A percentile compares a stretch with the other conserved stretches of the same genome.
phyloP scores from a whole-genome alignment of 35 echinoderm and acorn worm genomes.

The Chiridota heheva region DNA sequence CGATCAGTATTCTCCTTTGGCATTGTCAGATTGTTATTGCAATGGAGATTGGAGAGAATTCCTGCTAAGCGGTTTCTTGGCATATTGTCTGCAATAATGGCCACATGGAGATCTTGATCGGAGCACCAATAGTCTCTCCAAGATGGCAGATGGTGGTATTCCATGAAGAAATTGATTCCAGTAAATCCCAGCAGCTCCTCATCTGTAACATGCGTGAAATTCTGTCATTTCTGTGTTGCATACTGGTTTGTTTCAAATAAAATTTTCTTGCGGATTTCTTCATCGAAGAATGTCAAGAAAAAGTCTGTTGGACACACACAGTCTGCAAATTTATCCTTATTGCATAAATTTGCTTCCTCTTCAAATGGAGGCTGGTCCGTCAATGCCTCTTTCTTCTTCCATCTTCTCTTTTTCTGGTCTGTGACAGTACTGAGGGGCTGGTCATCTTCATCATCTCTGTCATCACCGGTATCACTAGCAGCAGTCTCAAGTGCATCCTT shows the following conservation, averaged over 20 bases:
- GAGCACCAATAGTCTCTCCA: constrained; percentile 40
- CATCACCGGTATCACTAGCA: constrained; percentile 1
- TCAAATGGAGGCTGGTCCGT: constrained; percentile 25
- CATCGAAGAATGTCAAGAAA: background rate
- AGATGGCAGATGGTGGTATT: constrained; percentile 32
- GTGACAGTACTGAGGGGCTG: constrained; percentile 36
- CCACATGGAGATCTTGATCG: constrained; percentile 27
- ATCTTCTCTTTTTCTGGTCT: constrained; percentile 23
- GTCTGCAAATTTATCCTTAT: constrained; percentile 51
- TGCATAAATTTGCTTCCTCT: constrained; percentile 20
- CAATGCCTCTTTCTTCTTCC: constrained; percentile 22
- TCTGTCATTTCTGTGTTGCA: no score
- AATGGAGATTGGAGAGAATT: constrained; percentile 20
- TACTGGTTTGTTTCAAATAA: background rate
- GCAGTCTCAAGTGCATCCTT: constrained; percentile 18
- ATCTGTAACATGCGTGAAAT: no score
- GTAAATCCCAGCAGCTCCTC: constrained; percentile 10
- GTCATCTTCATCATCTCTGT: constrained; percentile 41
- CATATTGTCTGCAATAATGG: background rate
- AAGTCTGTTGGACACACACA: constrained; percentile 11
- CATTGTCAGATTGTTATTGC: constrained; percentile 16
- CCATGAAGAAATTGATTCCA: constrained; percentile 25
- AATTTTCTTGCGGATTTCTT: background rate
- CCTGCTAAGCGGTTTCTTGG: constrained; percentile 25
- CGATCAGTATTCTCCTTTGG: constrained; percentile 28